Evolutionary conservation across 2,797 vertebrate genomes (phyloP).

Genomic region (Kryptopterus vitreolus): DNA sequence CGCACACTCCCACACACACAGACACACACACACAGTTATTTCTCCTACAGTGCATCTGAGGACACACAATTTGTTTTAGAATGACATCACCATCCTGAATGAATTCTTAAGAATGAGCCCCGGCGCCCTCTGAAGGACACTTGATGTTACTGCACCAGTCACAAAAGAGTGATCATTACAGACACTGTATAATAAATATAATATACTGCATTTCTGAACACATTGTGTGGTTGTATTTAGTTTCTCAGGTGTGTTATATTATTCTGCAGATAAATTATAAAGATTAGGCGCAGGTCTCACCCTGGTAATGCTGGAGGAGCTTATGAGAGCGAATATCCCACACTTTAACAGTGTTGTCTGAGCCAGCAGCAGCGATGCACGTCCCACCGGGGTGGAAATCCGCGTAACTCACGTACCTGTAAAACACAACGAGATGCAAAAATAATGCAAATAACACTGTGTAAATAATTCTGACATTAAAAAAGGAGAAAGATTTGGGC

Average conservation of each 20-base stretch:
- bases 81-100: background rate
- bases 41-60: background rate
- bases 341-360: slow-evolving; percentile 91
- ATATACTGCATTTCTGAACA: background rate
- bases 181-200: too few relatives aligned
- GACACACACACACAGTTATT: background rate
- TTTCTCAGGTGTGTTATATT: background rate
- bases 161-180: background rate
- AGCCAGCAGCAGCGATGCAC: slow-evolving; percentile 84
- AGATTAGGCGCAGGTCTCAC: slow-evolving; percentile 65
- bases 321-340: slow-evolving; percentile 93
- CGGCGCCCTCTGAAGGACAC: background rate
- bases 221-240: background rate
- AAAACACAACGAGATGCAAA: background rate
- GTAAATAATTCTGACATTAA: background rate
- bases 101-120: background rate
- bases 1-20: background rate
- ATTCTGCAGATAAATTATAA: too few relatives aligned
- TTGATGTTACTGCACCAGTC: background rate
- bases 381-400: slow-evolving; percentile 94
- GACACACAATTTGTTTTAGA: slow-evolving; percentile 3
- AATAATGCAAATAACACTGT: background rate
- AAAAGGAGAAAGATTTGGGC: too few relatives aligned
- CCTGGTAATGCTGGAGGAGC: slow-evolving; percentile 92
- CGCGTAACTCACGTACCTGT: slow-evolving; percentile 84